These are phyloP conservation scores for Poeciliopsis gracilis DNA, from an alignment of 2,797 vertebrate species.

Conservation along the genomic window DNA sequence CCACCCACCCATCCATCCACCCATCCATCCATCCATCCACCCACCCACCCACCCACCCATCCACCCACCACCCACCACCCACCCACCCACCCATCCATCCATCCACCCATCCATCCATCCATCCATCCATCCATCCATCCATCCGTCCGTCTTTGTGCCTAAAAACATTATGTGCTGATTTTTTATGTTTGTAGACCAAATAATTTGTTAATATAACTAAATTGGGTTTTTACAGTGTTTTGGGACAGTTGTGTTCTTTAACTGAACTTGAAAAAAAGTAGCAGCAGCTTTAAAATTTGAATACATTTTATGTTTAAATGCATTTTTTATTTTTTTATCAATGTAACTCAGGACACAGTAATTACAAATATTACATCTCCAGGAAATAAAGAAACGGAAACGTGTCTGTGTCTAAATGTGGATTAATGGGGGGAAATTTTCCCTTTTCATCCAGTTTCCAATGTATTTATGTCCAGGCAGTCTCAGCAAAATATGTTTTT, in stretches of 20 bases:
- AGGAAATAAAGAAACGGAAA: no score
- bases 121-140: no score
- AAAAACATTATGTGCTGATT: neutral
- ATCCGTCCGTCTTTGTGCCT: no score
- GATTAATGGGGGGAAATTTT: fast-evolving
- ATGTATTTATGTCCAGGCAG: neutral
- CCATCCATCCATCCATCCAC: no score
- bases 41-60: no score
- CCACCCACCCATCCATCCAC: no score
- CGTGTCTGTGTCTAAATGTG: neutral
- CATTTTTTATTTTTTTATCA: neutral
- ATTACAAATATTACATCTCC: neutral
- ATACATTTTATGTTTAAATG: neutral
- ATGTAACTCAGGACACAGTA: no score
- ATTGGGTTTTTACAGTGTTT: neutral
- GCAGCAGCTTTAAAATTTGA: neutral
- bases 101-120: no score
- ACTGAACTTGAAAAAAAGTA: neutral
- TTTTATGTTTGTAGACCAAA: neutral
- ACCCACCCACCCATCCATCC: no score
- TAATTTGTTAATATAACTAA: neutral
- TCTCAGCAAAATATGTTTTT: constrained; percentile 2
- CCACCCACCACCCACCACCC: no score
- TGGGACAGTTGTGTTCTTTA: neutral
- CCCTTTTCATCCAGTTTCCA: neutral